Percentiles rank a stretch among this genome's conserved stretches.
phyloP scores from a whole-genome alignment of 2,113 vertebrate genomes.

The Atractosteus spatula region DNA sequence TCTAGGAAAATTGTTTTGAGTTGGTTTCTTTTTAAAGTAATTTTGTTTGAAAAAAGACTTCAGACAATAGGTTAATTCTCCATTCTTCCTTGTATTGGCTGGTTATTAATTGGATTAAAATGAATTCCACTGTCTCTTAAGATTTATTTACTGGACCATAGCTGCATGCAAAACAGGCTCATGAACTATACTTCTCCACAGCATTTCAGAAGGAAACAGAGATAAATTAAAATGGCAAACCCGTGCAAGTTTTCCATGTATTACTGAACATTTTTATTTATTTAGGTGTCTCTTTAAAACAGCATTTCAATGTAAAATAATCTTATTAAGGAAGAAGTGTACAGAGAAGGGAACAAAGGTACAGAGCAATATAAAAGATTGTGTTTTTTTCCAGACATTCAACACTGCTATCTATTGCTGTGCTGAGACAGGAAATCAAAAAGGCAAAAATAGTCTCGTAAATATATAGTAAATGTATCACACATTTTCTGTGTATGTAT shows the following conservation, averaged over 20 bases:
- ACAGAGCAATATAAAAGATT: too few relatives aligned
- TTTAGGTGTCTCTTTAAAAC: too few relatives aligned
- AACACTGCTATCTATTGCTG: too few relatives aligned
- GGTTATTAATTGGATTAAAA: conserved; percentile 9
- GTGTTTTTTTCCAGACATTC: too few relatives aligned
- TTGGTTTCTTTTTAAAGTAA: too few relatives aligned
- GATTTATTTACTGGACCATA: conserved; percentile 9
- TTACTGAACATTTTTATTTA: too few relatives aligned
- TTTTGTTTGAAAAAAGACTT: too few relatives aligned
- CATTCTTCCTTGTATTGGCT: neutral
- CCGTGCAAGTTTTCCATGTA: too few relatives aligned
- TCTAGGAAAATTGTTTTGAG: conserved; percentile 3
- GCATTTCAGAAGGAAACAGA: neutral
- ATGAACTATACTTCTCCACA: neutral
- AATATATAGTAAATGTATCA: too few relatives aligned
- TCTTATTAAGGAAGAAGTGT: neutral
- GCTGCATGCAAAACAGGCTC: conserved; percentile 6
- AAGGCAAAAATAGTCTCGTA: too few relatives aligned
- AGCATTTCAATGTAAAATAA: neutral
- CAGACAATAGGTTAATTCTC: neutral
- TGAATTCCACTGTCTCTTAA: conserved; percentile 4
- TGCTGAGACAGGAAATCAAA: too few relatives aligned
- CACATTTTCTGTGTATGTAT: too few relatives aligned
- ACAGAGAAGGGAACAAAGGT: neutral
- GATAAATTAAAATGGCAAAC: neutral